Percentiles rank a stretch among this genome's conserved stretches.
Conservation (phyloP, 2,113 vertebrate species). For the Sceloporus undulatus region DNA sequence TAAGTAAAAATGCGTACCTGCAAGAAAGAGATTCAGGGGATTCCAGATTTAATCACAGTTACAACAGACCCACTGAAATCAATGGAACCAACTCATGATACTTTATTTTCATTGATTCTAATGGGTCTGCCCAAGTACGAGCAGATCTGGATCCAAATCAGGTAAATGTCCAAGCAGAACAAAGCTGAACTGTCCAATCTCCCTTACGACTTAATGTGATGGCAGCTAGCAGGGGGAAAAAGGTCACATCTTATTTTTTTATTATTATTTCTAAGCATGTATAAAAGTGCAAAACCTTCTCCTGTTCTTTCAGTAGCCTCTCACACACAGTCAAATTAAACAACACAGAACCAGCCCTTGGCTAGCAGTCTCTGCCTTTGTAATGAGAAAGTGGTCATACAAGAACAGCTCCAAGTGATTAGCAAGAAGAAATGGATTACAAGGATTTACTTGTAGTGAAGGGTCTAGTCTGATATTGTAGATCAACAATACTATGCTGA, state of each 20-base stretch:
- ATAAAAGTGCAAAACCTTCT: conserved; percentile 2
- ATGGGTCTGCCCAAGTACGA: background rate
- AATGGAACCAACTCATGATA: background rate
- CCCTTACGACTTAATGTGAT: background rate
- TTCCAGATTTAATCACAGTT: background rate
- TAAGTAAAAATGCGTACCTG: background rate
- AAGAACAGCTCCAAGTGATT: background rate
- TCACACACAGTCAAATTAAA: background rate
- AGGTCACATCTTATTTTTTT: background rate
- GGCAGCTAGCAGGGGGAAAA: conserved; percentile 7
- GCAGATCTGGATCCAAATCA: background rate
- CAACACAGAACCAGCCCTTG: background rate
- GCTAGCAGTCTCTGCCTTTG: background rate
- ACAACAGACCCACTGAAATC: background rate
- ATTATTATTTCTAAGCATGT: background rate
- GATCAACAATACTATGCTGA: conserved; percentile 35
- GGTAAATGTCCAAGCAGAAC: conserved; percentile 24
- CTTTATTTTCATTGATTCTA: background rate
- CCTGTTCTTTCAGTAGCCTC: conserved; percentile 31
- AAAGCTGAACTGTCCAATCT: background rate
- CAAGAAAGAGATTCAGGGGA: background rate
- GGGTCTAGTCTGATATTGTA: conserved; percentile 63
- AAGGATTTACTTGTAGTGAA: conserved; percentile 56
- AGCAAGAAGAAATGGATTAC: conserved; percentile 56
- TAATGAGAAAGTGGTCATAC: background rate